Evolutionary conservation across 2,888 invertebrate genomes (phyloP), one percentile per base, ranked within the genome.

Genomic region (Gastracanthus pulcherrimus): DNA sequence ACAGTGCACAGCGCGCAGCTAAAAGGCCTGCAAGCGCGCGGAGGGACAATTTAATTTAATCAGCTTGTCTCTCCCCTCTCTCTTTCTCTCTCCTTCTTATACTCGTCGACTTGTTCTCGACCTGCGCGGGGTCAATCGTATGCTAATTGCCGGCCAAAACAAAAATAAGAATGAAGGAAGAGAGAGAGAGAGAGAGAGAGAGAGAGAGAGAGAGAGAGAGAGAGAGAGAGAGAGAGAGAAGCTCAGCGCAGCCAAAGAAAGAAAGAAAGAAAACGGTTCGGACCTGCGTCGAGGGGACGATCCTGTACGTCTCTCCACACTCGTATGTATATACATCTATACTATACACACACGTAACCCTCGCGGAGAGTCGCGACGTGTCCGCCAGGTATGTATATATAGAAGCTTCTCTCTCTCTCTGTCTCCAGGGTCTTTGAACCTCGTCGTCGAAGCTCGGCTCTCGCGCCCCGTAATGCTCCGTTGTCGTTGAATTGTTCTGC

Each of bases 401-500:
- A 41, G 29, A 6, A 16, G 29, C n/a, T 45, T 23, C 29, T 23
- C 26, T 69, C 45, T 69, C 45, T 70, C 70, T 36, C 45, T 23
- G 36, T 38, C 51, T 75, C 58, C 19, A 80, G 86, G 89, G 89
- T 89, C 89, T 89, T 89, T 89, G 89, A 89, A 89, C 89, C 86
- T 82, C 81, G 81, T 79, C 67, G 83, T 77, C 70, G 36, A n/a
- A n/a, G n/a, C n/a, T 66, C 55, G 76, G 55, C 31, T 83, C 76
- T 83, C 87, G 85, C 86, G 86, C 83, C 84, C 86, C 86, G 88
- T 90, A 90, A 91, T 90, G 89, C 89, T 86, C 89, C 89, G 88
- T 89, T 89, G 90, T 89, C 89, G 89, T 90, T 90, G 90, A 90
- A 91, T 91, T 89, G 91, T 90, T 91, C 90, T 90, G 90, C 91